Conservation (phyloP, 1,140 invertebrate genomes). For the Melipona quadrifasciata region DNA sequence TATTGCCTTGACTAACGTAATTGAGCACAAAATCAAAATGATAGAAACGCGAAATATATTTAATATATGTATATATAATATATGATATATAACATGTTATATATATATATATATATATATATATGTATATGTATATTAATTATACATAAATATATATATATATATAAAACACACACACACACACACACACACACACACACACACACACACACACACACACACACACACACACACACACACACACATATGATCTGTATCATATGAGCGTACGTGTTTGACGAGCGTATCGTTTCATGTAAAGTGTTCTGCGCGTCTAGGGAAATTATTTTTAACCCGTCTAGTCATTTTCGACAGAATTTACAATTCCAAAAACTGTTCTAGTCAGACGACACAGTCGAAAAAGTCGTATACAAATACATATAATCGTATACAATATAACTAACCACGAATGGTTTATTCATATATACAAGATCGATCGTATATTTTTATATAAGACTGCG, state of each 20-base stretch:
- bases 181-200: slow-evolving; percentile 18
- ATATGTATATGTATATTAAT: slow-evolving; percentile 54
- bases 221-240: slow-evolving; percentile 12
- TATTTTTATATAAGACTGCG: slow-evolving; percentile 62
- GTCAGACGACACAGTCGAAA: slow-evolving; percentile 70
- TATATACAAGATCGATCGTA: slow-evolving; percentile 50
- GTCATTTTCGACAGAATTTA: slow-evolving; percentile 73
- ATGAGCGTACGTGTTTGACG: slow-evolving; percentile 61
- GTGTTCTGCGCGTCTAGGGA: slow-evolving; percentile 46
- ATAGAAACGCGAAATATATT: slow-evolving; percentile 67
- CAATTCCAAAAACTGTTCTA: slow-evolving; percentile 70
- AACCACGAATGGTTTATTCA: slow-evolving; percentile 51
- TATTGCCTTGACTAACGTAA: slow-evolving; percentile 79
- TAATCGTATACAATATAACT: slow-evolving; percentile 5
- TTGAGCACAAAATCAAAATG: slow-evolving; percentile 79
- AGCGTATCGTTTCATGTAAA: slow-evolving; percentile 37
- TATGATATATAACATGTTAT: slow-evolving; percentile 6
- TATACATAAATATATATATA: slow-evolving; percentile 63
- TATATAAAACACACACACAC: slow-evolving; percentile 24
- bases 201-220: not conserved
- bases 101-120: slow-evolving; percentile 64
- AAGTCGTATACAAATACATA: slow-evolving; percentile 29
- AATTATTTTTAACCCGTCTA: slow-evolving; percentile 66
- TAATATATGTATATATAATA: slow-evolving; percentile 53
- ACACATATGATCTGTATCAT: slow-evolving; percentile 68